Percentiles rank a stretch among this genome's conserved stretches.
Evolutionary conservation across 2,888 invertebrate genomes (phyloP).

Genomic region (Merodon equestris): DNA sequence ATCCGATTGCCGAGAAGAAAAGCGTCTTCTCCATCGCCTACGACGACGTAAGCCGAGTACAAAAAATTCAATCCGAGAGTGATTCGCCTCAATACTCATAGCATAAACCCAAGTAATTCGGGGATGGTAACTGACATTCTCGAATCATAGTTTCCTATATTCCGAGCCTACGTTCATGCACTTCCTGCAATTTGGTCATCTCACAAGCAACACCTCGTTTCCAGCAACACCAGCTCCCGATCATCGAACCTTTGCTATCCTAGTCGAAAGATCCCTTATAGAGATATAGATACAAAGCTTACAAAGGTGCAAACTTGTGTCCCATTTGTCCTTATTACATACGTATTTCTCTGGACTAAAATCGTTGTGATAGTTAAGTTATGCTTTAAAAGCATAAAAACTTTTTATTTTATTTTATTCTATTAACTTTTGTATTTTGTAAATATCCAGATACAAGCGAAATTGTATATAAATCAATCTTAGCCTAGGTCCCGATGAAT

Average conservation of each 20-base stretch:
- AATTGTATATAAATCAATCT: constrained; percentile 14
- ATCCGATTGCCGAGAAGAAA: constrained; percentile 90
- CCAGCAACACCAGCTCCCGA: too few species aligned
- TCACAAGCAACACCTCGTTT: too few species aligned
- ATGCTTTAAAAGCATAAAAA: constrained; percentile 55
- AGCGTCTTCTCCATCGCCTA: constrained; percentile 96
- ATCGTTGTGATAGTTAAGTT: constrained; percentile 66
- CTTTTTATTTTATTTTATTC: constrained; percentile 31
- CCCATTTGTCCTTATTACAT: constrained; percentile 28
- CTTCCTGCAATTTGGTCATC: not conserved
- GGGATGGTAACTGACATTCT: not conserved
- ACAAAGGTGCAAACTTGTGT: constrained; percentile 3
- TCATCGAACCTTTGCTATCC: too few species aligned
- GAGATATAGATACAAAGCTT: too few species aligned
- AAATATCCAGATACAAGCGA: constrained; percentile 34
- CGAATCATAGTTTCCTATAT: not conserved
- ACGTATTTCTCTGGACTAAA: constrained; percentile 54
- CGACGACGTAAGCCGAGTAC: constrained; percentile 90
- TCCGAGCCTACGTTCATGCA: not conserved
- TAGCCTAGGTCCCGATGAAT: constrained; percentile 20
- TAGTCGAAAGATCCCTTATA: too few species aligned
- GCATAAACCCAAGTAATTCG: constrained; percentile 36
- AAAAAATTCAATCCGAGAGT: constrained; percentile 89
- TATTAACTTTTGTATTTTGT: constrained; percentile 34
- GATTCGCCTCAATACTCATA: constrained; percentile 84